phyloP scores from a whole-genome alignment of 2,888 invertebrate species.

The Empis livida region DNA sequence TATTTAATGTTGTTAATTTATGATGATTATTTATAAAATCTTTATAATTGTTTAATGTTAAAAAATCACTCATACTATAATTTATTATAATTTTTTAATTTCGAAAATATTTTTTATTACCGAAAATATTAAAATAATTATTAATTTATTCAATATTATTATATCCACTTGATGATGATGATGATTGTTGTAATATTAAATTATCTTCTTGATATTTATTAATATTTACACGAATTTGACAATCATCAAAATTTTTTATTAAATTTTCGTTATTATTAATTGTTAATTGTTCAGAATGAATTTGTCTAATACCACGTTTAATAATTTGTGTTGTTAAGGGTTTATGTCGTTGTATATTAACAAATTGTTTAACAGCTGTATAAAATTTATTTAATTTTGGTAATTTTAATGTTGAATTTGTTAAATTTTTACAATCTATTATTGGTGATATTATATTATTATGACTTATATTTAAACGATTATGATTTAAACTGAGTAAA shows the following conservation, averaged over 20 bases:
- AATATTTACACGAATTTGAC: conserved; percentile 9
- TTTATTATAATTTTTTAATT: background rate
- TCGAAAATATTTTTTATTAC: background rate
- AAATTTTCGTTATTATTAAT: no score
- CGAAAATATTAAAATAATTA: no score
- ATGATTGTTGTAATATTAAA: background rate
- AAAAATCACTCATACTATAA: conserved; percentile 5
- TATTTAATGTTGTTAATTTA: background rate
- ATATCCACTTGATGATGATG: background rate
- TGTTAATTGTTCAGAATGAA: no score
- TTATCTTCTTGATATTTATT: background rate
- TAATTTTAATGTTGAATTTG: no score
- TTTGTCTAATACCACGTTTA: no score
- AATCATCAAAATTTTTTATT: background rate
- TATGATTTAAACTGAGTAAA: no score
- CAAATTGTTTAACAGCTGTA: conserved; percentile 3
- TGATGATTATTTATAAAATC: background rate
- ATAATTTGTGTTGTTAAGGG: no score
- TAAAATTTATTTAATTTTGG: background rate
- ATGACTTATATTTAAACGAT: no score
- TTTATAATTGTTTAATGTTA: conserved; percentile 1
- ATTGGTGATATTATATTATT: no score
- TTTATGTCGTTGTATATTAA: background rate
- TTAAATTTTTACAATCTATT: no score
- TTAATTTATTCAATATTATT: background rate